These are phyloP conservation scores for Melanostoma scalare DNA, from an alignment of 2,888 invertebrate species.

Conservation along the genomic window DNA sequence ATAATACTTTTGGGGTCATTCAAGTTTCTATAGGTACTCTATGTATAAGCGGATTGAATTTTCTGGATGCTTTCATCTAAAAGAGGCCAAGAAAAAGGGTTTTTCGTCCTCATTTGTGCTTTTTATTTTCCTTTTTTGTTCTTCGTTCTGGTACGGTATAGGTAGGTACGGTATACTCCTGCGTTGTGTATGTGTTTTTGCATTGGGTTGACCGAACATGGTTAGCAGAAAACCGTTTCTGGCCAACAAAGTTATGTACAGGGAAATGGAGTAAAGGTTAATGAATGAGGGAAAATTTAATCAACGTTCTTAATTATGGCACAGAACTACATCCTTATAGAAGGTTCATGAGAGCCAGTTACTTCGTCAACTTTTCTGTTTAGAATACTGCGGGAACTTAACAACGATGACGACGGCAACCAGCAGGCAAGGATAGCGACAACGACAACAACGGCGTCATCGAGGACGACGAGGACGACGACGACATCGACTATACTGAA, in stretches of 20 bases:
- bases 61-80: conserved; percentile 71
- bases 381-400: conserved; percentile 7
- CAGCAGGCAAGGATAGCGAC: neutral
- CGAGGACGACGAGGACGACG: neutral
- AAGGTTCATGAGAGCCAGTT: conserved; percentile 36
- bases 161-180: neutral
- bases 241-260: conserved; percentile 54
- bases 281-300: conserved; percentile 72
- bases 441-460: neutral
- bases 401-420: neutral
- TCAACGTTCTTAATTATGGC: conserved; percentile 71
- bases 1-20: conserved; percentile 73
- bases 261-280: conserved; percentile 61
- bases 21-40: conserved; percentile 62
- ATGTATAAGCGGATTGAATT: conserved; percentile 70
- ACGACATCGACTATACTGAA: neutral
- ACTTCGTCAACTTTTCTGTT: conserved; percentile 64
- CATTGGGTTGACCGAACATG: conserved; percentile 49
- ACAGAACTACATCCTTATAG: conserved; percentile 43
- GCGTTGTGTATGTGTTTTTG: conserved; percentile 12
- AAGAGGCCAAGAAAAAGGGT: conserved; percentile 48
- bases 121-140: neutral
- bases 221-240: conserved; percentile 40
- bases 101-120: conserved; percentile 18
- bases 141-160: neutral